Conservation (phyloP, 2,797 vertebrate species). For the Hylomyscus alleni region DNA sequence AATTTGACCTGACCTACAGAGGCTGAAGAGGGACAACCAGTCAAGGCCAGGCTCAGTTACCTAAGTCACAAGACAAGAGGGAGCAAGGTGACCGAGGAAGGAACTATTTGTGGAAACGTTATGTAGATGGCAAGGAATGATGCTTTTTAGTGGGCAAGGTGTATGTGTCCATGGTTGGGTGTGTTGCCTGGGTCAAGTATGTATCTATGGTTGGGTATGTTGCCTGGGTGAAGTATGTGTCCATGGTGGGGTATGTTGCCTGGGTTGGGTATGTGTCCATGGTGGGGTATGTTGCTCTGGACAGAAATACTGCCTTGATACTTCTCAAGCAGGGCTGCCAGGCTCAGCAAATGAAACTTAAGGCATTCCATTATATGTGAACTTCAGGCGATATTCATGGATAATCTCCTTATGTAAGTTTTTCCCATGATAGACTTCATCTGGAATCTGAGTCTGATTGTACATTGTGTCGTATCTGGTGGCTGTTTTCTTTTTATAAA, state of each 20-base stretch:
- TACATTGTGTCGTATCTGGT: not conserved
- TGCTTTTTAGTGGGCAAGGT: not conserved
- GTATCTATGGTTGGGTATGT: not conserved
- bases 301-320: not conserved
- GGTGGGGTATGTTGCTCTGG: not conserved
- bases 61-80: not conserved
- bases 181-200: not conserved
- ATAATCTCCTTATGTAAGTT: not conserved
- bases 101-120: not conserved
- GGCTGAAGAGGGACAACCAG: not conserved
- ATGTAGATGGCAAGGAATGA: not conserved
- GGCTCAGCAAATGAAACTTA: conserved; percentile 10
- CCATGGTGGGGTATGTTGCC: not conserved
- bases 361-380: not conserved
- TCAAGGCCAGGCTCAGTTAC: not conserved
- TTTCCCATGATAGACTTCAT: not conserved
- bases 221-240: not conserved
- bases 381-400: not conserved
- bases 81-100: not conserved
- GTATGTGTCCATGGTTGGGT: not conserved
- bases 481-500: not conserved
- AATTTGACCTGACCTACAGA: too few relatives aligned
- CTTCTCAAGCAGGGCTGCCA: not conserved
- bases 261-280: not conserved
- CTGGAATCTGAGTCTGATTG: not conserved